Percentiles rank a stretch among this genome's conserved stretches.
Conservation (phyloP, 2,888 invertebrate species). For the Deilephila elpenor region DNA sequence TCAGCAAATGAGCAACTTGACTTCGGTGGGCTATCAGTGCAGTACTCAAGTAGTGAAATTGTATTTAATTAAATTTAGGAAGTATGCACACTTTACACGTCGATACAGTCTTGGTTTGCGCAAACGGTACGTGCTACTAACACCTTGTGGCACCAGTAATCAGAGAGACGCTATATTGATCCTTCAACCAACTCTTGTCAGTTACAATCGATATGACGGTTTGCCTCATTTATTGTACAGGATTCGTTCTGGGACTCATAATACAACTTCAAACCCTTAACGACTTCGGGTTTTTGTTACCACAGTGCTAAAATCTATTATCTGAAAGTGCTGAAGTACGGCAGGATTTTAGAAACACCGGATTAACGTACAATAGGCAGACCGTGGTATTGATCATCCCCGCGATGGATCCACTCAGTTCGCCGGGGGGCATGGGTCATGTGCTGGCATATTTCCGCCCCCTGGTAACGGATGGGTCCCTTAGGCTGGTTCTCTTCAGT, state of each 20-base stretch:
- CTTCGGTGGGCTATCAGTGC: slow-evolving; percentile 1
- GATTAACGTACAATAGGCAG: neutral
- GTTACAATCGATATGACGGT: neutral
- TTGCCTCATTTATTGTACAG: neutral
- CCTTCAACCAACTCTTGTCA: neutral
- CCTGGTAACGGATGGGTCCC: neutral
- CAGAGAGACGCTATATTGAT: neutral
- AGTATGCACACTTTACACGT: slow-evolving; percentile 1
- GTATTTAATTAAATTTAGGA: neutral
- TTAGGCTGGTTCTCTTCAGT: neutral
- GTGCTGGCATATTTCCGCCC: neutral
- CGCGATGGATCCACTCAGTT: neutral
- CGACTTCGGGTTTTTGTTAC: too few relatives aligned
- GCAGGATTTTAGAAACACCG: neutral
- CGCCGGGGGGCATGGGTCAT: neutral
- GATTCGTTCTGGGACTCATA: too few relatives aligned
- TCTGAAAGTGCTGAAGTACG: neutral
- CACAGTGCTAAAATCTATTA: too few relatives aligned
- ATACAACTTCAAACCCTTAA: too few relatives aligned
- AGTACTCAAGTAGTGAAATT: slow-evolving; percentile 3
- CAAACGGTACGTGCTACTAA: neutral
- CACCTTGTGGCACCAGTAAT: neutral
- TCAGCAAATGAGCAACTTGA: slow-evolving; percentile 6
- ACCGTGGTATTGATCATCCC: neutral
- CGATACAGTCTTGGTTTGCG: neutral